These are phyloP conservation scores for Rhingia rostrata DNA, from an alignment of 2,888 invertebrate genomes.

Conservation along the genomic window DNA sequence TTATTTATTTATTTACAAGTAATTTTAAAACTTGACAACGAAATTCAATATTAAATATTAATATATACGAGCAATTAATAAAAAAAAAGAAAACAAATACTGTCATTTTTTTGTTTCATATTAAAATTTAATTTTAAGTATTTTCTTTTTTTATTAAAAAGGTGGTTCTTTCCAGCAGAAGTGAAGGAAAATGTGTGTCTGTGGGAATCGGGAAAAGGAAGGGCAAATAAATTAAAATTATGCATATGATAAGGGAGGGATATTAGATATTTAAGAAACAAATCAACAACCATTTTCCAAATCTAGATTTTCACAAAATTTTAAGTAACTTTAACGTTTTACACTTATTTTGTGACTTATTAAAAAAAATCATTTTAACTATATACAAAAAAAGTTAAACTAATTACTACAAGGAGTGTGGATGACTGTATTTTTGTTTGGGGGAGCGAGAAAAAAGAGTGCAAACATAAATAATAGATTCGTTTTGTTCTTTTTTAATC, in stretches of 20 bases:
- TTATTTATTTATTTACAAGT: conserved; percentile 61
- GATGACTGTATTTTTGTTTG: conserved; percentile 60
- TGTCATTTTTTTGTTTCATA: conserved; percentile 73
- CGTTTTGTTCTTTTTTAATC: conserved; percentile 35
- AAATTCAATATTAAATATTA: conserved; percentile 51
- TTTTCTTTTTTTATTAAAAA: conserved; percentile 40
- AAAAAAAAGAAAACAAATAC: conserved; percentile 72
- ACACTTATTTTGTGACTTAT: conserved; percentile 41
- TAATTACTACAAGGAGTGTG: conserved; percentile 46
- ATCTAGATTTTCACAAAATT: conserved; percentile 48
- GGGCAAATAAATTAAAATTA: conserved; percentile 34
- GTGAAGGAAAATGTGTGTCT: conserved; percentile 26
- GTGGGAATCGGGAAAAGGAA: conserved; percentile 9
- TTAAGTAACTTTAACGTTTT: conserved; percentile 27
- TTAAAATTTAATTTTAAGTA: conserved; percentile 50
- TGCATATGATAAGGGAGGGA: conserved; percentile 10
- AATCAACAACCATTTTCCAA: conserved; percentile 70
- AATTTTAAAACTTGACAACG: conserved; percentile 33
- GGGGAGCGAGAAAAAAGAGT: conserved; percentile 12
- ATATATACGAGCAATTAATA: conserved; percentile 31
- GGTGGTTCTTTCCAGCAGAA: conserved; percentile 45
- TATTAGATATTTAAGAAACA: conserved; percentile 61
- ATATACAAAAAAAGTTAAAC: conserved; percentile 51
- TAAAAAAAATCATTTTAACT: conserved; percentile 33
- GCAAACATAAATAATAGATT: conserved; percentile 39